Evolutionary conservation across 2,888 invertebrate genomes (phyloP).

Genomic region (Papilio gigon): DNA sequence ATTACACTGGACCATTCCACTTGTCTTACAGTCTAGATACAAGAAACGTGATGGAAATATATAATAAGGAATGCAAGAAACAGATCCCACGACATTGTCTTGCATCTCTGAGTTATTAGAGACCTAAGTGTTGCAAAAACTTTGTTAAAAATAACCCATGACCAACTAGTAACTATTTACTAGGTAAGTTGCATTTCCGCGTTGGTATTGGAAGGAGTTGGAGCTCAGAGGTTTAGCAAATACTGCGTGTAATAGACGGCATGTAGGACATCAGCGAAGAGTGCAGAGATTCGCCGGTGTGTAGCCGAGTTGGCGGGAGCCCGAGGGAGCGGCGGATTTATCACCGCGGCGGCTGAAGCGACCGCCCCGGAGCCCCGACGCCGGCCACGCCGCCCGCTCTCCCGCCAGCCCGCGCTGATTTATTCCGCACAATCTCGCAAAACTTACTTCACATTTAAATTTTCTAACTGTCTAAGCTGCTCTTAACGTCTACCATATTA

Average conservation of each 20-base stretch:
- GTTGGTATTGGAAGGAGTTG: conserved; percentile 20
- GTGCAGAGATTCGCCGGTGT: conserved; percentile 49
- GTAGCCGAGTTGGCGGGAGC: conserved; percentile 67
- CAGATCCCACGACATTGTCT: too few relatives aligned
- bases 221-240: conserved; percentile 36
- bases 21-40: neutral
- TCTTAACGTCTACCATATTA: conserved; percentile 82
- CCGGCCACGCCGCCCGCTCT: neutral
- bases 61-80: too few relatives aligned
- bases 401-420: conserved; percentile 70
- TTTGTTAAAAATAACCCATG: too few relatives aligned
- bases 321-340: conserved; percentile 79
- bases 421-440: conserved; percentile 82
- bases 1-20: neutral
- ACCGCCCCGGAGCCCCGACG: conserved; percentile 49
- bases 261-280: conserved; percentile 65
- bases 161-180: neutral
- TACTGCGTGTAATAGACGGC: conserved; percentile 43
- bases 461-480: conserved; percentile 82
- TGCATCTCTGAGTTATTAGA: too few relatives aligned
- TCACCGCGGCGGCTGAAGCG: conserved; percentile 64
- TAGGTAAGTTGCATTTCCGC: neutral
- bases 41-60: too few relatives aligned
- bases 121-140: too few relatives aligned
- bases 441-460: conserved; percentile 84